Conservation (phyloP, 2,888 invertebrate species). For the Nebria salina region DNA sequence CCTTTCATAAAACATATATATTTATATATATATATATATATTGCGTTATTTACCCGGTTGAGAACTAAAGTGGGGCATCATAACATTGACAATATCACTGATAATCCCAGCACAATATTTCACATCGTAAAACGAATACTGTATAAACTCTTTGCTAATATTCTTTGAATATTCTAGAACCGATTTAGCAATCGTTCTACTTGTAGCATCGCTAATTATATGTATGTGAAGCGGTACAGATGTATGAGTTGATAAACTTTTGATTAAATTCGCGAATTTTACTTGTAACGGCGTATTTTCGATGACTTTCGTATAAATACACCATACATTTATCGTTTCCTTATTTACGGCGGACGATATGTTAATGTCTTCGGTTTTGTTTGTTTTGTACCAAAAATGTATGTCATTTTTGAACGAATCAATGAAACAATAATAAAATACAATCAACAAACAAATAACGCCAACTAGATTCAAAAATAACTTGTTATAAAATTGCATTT, state of each 20-base stretch:
- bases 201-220: slow-evolving; percentile 70
- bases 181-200: slow-evolving; percentile 66
- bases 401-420: slow-evolving; percentile 25
- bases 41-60: slow-evolving; percentile 69
- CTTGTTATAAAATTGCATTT: slow-evolving; percentile 39
- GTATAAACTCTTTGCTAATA: slow-evolving; percentile 62
- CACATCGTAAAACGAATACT: slow-evolving; percentile 70
- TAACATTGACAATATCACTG: slow-evolving; percentile 70
- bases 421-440: slow-evolving; percentile 40
- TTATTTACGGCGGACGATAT: slow-evolving; percentile 35
- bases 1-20: background rate
- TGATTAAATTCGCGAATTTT: slow-evolving; percentile 65
- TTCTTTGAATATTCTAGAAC: slow-evolving; percentile 61
- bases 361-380: slow-evolving; percentile 17
- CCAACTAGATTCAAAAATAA: slow-evolving; percentile 23
- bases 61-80: slow-evolving; percentile 78
- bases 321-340: slow-evolving; percentile 63
- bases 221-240: slow-evolving; percentile 68
- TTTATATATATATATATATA: slow-evolving; percentile 48
- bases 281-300: slow-evolving; percentile 64
- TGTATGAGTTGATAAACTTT: slow-evolving; percentile 64
- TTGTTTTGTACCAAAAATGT: slow-evolving; percentile 27
- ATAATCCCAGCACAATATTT: slow-evolving; percentile 69
- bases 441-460: slow-evolving; percentile 20
- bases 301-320: slow-evolving; percentile 69